Evolutionary conservation across 2,888 invertebrate genomes (phyloP), one percentile per base, ranked within the genome.

Genomic region (Plebejus argus): DNA sequence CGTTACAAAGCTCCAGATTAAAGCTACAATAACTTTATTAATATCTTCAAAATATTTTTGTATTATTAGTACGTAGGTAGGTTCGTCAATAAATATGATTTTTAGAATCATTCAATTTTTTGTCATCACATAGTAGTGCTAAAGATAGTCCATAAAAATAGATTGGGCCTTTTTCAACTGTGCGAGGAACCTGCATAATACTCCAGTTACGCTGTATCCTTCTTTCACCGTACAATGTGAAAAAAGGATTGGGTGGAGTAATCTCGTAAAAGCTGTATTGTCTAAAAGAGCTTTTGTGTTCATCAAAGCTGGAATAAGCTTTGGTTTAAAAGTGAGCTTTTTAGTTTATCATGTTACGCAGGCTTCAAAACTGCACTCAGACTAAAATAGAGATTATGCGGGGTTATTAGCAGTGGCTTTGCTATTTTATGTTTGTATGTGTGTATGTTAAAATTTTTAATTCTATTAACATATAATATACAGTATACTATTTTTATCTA

Each of bases 321-420:
- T 66, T 18, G 28, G 28, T 66, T 74, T 74, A 18, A 18, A 49
- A 49, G 49, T 49, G 45, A 74, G 49, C 74, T 28, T 74, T 72
- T 74, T 74, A 74, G 74, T 74, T 74, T 49, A 74, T 74, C 53
- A 74, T 53, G 74, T 74, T 74, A 74, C 74, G 53, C 18, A 74
- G 74, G 28, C 66, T 66, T 66, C 53, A 28, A 45, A 45, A 20
- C 45, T 23, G 39, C 72, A 23, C 45, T 23, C 12, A 20, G 35
- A n/a, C 71, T 20, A 20, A 12, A 45, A 61, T 12, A 58, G 20
- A 6, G 20, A 20, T 23, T 23, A 71, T 35, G n/a, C 8, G 1
- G 70, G 35, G 35, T 39, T 39, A 72, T 74, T 28, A 53, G 49
- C 0, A 72, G 23, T 33, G 23, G 23, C 5, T 23, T 53, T 33